Base-by-base conservation (phyloP, 92 coral and sea anemone genomes). In the Desmophyllum pertusum region DNA sequence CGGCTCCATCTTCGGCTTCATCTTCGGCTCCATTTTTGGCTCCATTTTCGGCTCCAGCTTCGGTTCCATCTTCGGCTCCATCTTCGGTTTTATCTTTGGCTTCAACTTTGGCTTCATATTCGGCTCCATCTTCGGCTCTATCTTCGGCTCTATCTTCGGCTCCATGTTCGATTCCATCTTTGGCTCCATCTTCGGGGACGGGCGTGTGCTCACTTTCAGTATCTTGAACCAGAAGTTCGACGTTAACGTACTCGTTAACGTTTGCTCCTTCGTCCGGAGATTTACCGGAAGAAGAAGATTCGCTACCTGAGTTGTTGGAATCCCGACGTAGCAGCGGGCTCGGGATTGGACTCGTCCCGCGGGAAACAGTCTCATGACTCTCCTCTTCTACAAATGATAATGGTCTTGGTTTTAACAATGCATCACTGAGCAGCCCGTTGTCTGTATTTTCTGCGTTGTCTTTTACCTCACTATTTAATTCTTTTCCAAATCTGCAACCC, bases 271-370 rank as follows among this genome's bases (percentile, higher is more conserved):
- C 59, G n/a, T 9, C 46, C 55, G 41, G 79, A 21, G 27, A 59
- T 71, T 72, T 10, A 17, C 36, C 77, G 7, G 1, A 25, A 25
- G 57, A 6, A 10, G 55, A 37, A 55, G 18, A 10, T 31, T 19
- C 10, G 31, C 40, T 25, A 18, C 37, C 37, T 1, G 48, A 72
- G 57, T 21, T 38, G 42, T 13, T 52, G 53, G 84, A 46, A 36
- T 27, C 35, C 18, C 10, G 64, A 68, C 50, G 37, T 7, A 50
- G 36, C 35, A 67, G 17, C 61, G 76, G 84, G 84, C 84, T 80
- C 23, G 76, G 84, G 18, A 71, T 82, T 0, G 86, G 78, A 82
- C 86, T 82, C 61, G 79, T 71, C 59, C 79, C 79, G 62, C 86
- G 79, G 46, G 86, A 72, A 6, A 57, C 79, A 23, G 71, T 71